Base-by-base conservation (phyloP, 2,113 vertebrate genomes). In the Rhynchomys soricoides region DNA sequence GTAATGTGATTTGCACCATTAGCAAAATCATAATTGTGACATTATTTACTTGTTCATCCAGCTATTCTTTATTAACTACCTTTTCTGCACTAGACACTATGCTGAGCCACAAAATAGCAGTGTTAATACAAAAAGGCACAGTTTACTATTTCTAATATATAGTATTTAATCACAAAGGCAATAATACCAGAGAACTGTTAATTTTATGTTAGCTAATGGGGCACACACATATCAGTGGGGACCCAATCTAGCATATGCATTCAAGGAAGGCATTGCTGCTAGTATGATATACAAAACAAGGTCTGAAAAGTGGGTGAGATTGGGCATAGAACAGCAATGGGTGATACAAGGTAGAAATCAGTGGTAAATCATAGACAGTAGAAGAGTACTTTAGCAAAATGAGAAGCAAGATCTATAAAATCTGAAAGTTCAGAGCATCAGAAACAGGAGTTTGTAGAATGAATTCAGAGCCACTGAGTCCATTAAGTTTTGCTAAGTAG, bases 1-100 rank as follows among this genome's bases (percentile, higher is more conserved):
- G 9, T 95, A 90, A 92, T 88, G 12, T 90, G 75, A 85, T 82
- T 96, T 86, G 26, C 2, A 29, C 26, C 48, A 81, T 95, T 90
- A 95, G 81, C 37, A 94, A 96, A 93, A 89, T 70, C 16, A 57
- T 92, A 85, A 40, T 81, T 62, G 2, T 37, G 24, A 21, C 57
- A 66, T 93, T 89, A 92, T 73, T 89, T 81, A 81, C 5, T 5
- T 89, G 15, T 88, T 90, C 50, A n/a, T 55, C 59, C 91, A 89
- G 7, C 12, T 92, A 24, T 74, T 92, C 48, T 90, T 96, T 43
- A 85, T 68, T 89, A 95, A 81, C 73, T 86, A 10, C 2, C n/a
- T 89, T 16, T 22, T 34, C 21, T 52, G 31, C 3, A 43, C 9
- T 34, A 64, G 24, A 22, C 34, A 86, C 45, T 66, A 3, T 73